These are phyloP conservation scores for Subanguina moxae DNA, from an alignment of 1,140 invertebrate species.

Conservation along the genomic window DNA sequence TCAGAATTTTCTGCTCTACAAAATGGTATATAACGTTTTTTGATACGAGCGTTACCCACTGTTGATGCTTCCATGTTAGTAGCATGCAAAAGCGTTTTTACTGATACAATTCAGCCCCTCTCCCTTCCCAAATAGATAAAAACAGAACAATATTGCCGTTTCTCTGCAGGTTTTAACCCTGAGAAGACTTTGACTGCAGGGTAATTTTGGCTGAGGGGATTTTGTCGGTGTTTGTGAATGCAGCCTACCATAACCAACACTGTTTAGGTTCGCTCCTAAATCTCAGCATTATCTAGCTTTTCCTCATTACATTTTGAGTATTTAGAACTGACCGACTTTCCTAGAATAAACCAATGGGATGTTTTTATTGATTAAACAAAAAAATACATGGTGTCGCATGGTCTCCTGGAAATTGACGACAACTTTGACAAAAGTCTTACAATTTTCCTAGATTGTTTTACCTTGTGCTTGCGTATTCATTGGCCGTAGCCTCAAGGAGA, in stretches of 20 bases:
- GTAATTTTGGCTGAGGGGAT: too few relatives aligned
- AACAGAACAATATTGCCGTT: too few relatives aligned
- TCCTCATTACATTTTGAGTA: slow-evolving; percentile 9
- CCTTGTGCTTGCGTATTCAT: slow-evolving; percentile 91
- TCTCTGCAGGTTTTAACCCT: too few relatives aligned
- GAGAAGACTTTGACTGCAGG: too few relatives aligned
- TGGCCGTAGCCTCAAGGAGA: slow-evolving; percentile 84
- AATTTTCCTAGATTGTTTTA: slow-evolving; percentile 69
- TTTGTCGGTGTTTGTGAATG: neutral
- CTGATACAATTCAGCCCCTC: too few relatives aligned
- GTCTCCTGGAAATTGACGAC: neutral
- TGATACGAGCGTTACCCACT: too few relatives aligned
- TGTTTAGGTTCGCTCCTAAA: slow-evolving; percentile 60
- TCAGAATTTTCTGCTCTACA: too few relatives aligned
- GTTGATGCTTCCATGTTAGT: too few relatives aligned
- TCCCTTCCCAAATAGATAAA: too few relatives aligned
- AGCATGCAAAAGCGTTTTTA: too few relatives aligned
- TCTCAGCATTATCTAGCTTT: slow-evolving; percentile 17
- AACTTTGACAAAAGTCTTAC: neutral
- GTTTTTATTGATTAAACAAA: neutral
- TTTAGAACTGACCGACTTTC: slow-evolving; percentile 66
- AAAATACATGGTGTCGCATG: neutral
- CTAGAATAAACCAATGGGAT: neutral
- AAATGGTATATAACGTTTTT: too few relatives aligned
- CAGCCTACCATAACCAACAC: slow-evolving; percentile 57